These are phyloP conservation scores for Gambusia holbrooki DNA, from an alignment of 2,113 vertebrate genomes.

Conservation along the genomic window DNA sequence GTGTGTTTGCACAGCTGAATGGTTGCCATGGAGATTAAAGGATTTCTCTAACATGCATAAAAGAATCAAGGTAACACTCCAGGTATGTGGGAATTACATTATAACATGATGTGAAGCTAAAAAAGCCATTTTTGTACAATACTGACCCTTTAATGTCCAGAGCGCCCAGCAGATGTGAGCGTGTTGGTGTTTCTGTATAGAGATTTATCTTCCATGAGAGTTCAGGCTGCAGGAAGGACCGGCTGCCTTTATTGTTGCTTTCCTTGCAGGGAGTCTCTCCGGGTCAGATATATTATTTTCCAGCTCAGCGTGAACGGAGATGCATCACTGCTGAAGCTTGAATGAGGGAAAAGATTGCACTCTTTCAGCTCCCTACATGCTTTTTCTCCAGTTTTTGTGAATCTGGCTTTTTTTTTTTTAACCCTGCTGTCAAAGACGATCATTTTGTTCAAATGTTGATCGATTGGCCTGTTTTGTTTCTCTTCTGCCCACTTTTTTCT, in stretches of 20 bases:
- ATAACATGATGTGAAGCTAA: too few relatives aligned
- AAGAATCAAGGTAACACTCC: too few relatives aligned
- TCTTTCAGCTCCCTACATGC: neutral
- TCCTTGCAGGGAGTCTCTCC: conserved; percentile 37
- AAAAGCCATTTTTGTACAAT: too few relatives aligned
- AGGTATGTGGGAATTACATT: too few relatives aligned
- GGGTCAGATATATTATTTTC: conserved; percentile 50
- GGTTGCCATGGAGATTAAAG: too few relatives aligned
- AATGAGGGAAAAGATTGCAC: conserved; percentile 14
- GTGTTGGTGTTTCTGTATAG: conserved; percentile 9
- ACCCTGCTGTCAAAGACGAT: neutral
- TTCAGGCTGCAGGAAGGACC: conserved; percentile 31
- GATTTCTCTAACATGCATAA: too few relatives aligned
- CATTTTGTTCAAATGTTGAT: neutral
- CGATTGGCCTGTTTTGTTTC: neutral
- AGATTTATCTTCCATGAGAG: conserved; percentile 43
- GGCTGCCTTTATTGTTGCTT: conserved; percentile 42
- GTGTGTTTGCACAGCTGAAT: too few relatives aligned
- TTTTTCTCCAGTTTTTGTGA: neutral
- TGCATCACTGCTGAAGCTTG: conserved; percentile 16
- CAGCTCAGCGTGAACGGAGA: conserved; percentile 54
- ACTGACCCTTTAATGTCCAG: conserved; percentile 1
- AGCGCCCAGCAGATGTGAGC: conserved; percentile 29
- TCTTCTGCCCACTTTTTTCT: neutral
- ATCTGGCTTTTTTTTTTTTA: neutral